Evolutionary conservation across 2,113 vertebrate species (phyloP), one percentile per base, ranked within the genome.

Genomic region (Puffinus mauretanicus): DNA sequence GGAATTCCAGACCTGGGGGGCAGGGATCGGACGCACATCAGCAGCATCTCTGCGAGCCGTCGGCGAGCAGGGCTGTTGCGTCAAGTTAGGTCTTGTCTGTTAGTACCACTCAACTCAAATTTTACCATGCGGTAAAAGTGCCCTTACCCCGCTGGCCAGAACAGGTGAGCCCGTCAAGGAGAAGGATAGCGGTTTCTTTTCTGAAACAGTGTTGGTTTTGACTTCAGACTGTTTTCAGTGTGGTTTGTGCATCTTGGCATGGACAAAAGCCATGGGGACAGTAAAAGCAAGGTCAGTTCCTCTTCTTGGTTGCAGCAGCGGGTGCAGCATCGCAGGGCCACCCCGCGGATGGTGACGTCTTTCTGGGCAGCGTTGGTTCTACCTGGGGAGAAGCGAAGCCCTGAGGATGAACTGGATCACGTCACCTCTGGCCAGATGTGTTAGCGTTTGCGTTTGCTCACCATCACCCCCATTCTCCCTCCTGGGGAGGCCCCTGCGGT

Each of bases 321-420:
- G 57, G 52, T 62, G 58, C 76, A 58, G 57, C 25, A 26, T 70
- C 2, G 4, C 38, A 46, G 71, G 71, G 21, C 11, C 32, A 38
- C 52, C 26, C 52, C 0, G 9, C 0, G 0, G 52, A 42, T 18
- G 34, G 17, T 14, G 49, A 13, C 25, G 17, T 2, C 27, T 19
- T 82, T 72, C n/a, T 71, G 44, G n/a, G 44, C 80, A 67, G 36
- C 3, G 3, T 20, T 54, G 67, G 10, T 49, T 62, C 42, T 52
- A 1, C n/a, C 47, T 38, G 52, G 57, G 32, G 34, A 46, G 73
- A 40, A 67, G 19, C 7, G 4, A 62, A 57, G 47, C 71, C 66
- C 62, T 34, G 38, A 25, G 44, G 25, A 10, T 47, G 34, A n/a
- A 3, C 40, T 52, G 52, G n/a, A 21, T 65, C 16, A 1, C 3